A percentile compares a stretch with the other conserved stretches of the same genome.
These are phyloP conservation scores for Drosophila parabipectinata DNA, from an alignment of 1,140 invertebrate species.

Conservation along the genomic window DNA sequence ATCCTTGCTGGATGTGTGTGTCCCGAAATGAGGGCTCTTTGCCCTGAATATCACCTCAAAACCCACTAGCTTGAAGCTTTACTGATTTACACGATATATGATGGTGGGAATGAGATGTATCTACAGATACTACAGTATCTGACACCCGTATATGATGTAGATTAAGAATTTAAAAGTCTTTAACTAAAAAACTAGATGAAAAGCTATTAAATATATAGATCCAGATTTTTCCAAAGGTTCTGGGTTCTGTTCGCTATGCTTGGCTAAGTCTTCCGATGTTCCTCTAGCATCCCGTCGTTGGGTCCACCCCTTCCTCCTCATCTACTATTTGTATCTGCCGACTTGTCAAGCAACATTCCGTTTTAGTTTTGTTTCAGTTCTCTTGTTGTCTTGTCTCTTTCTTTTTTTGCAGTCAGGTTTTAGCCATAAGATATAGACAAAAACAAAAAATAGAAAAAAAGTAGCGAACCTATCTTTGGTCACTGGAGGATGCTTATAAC, in stretches of 20 bases:
- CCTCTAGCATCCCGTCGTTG: slow-evolving; percentile 15
- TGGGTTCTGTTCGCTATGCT: slow-evolving; percentile 34
- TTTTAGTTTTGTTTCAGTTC: slow-evolving; percentile 58
- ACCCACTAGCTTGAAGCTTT: slow-evolving; percentile 38
- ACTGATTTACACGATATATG: slow-evolving; percentile 45
- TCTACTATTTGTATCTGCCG: slow-evolving; percentile 35
- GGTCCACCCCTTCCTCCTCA: neutral
- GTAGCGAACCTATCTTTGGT: slow-evolving; percentile 38
- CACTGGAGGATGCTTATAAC: slow-evolving; percentile 49
- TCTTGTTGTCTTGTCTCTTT: slow-evolving; percentile 18
- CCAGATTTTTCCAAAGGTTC: slow-evolving; percentile 45
- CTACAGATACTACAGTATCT: neutral
- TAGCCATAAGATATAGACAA: slow-evolving; percentile 48
- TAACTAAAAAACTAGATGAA: neutral
- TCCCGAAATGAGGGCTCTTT: slow-evolving; percentile 48
- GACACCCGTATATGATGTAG: slow-evolving; percentile 6
- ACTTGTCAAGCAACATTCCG: slow-evolving; percentile 76
- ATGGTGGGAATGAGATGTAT: slow-evolving; percentile 9
- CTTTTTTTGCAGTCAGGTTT: slow-evolving; percentile 57
- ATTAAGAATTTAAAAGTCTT: neutral
- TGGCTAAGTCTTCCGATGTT: slow-evolving; percentile 47
- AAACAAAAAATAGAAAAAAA: slow-evolving; percentile 3
- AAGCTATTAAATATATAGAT: slow-evolving; percentile 20
- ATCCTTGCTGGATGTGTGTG: slow-evolving; percentile 10
- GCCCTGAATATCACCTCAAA: slow-evolving; percentile 21